Conservation (phyloP, 2,113 vertebrate species). For the Isurus oxyrinchus region DNA sequence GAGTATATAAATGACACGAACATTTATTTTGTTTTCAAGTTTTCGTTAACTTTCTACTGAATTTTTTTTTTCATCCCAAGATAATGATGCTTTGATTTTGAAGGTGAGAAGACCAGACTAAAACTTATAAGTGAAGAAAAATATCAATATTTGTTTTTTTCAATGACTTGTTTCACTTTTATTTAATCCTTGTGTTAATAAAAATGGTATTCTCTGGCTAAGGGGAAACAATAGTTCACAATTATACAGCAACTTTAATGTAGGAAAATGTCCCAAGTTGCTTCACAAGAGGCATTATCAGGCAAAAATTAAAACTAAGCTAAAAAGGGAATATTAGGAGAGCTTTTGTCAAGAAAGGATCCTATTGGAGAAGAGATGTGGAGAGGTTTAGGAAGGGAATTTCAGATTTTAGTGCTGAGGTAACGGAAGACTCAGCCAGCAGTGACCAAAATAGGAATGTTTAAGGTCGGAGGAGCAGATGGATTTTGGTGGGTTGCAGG, state of each 20-base stretch:
- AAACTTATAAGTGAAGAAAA: background rate
- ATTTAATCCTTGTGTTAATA: background rate
- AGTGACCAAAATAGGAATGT: background rate
- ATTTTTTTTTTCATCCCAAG: background rate
- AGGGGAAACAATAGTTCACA: background rate
- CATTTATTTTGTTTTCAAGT: background rate
- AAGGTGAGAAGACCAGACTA: background rate
- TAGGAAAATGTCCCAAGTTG: background rate
- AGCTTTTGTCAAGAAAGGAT: background rate
- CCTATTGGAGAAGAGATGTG: background rate
- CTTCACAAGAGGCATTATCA: background rate
- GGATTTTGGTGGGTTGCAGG: no score
- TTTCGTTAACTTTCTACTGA: background rate
- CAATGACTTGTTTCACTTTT: background rate
- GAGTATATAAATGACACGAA: background rate
- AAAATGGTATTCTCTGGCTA: background rate
- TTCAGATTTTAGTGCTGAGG: background rate
- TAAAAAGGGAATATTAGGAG: background rate
- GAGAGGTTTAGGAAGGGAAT: background rate
- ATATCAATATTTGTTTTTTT: background rate
- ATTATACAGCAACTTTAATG: background rate
- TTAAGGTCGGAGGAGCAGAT: no score
- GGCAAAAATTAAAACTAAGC: background rate
- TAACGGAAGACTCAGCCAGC: background rate
- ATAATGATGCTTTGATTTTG: background rate